Base-by-base conservation (phyloP, 2,888 invertebrate species). In the Anthophora plumipes region DNA sequence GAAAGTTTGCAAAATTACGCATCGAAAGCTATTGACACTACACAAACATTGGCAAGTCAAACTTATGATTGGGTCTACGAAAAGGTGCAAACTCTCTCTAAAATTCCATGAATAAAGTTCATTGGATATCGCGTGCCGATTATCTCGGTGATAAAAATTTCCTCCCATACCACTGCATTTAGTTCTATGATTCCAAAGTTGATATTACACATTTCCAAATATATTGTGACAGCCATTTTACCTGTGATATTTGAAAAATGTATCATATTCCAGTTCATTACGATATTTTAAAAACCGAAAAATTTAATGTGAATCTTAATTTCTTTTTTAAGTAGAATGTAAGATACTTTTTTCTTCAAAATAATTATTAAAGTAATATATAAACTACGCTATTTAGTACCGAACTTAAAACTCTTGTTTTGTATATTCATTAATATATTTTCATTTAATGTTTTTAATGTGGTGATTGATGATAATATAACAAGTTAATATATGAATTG, bases 1-100 rank as follows among this genome's bases (percentile, higher is more conserved):
- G 97, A 97, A 93, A 96, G 96, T 90, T 94, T 97, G 68, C 96
- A 96, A 87, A 96, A 95, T 93, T 96, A 96, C 80, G 95, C 96
- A 0, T 93, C 95, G 78, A 93, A 94, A 57, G 96, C 96, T 0
- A 94, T 97, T 17, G 96, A 97, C 88, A 95, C 95, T 77, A 97
- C 97, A 20, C 95, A 95, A 87, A 93, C 94, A 85, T 96, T 95
- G 79, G 96, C 96, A 71, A 94, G 95, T 11, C 94, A 96, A 84
- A 97, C 96, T 90, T 96, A 96, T 91, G 95, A 96, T 90, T 96
- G 96, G 96, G 95, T 97, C 86, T 95, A 96, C 92, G 95, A 97
- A 94, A 96, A 98, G 95, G 96, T 97, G 50, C 96, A 97, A 92
- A 94, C 95, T 46, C 95, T 96, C 91, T 96, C 96, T 12, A 95